phyloP scores from a whole-genome alignment of 1,140 invertebrate species.

The Papilio polyxenes region DNA sequence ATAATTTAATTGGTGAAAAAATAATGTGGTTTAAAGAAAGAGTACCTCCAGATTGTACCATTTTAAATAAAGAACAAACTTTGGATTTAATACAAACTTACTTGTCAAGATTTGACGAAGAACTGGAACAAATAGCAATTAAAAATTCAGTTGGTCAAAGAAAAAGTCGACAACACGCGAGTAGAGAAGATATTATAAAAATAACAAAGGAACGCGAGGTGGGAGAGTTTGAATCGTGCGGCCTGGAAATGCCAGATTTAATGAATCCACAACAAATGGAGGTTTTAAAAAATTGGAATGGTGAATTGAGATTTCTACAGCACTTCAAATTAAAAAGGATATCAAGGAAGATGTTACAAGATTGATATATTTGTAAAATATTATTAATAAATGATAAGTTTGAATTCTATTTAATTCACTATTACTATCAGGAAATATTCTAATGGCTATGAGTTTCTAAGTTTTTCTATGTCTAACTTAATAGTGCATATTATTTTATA shows the following conservation, averaged over 20 bases:
- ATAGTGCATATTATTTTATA: neutral
- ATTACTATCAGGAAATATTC: neutral
- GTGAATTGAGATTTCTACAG: constrained; percentile 83
- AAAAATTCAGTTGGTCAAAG: constrained; percentile 87
- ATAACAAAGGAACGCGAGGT: constrained; percentile 85
- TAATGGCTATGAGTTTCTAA: neutral
- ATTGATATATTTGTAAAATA: neutral
- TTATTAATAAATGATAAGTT: neutral
- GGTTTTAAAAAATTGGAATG: constrained; percentile 84
- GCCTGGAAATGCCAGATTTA: constrained; percentile 87
- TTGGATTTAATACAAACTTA: constrained; percentile 83
- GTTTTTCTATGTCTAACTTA: neutral
- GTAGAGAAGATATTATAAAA: constrained; percentile 86
- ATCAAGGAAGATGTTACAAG: constrained; percentile 65
- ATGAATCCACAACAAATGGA: constrained; percentile 81
- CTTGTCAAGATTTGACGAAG: constrained; percentile 85
- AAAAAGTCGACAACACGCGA: constrained; percentile 88
- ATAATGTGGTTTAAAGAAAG: constrained; percentile 85
- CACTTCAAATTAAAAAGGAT: constrained; percentile 85
- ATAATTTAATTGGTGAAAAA: constrained; percentile 87
- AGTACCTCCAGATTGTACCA: constrained; percentile 79
- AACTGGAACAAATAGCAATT: constrained; percentile 87
- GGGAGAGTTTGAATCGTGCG: constrained; percentile 87
- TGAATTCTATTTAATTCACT: neutral
- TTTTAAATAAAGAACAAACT: constrained; percentile 82